Evolutionary conservation across 2,888 invertebrate genomes (phyloP), one percentile per base, ranked within the genome.

Genomic region (Tuta absoluta): DNA sequence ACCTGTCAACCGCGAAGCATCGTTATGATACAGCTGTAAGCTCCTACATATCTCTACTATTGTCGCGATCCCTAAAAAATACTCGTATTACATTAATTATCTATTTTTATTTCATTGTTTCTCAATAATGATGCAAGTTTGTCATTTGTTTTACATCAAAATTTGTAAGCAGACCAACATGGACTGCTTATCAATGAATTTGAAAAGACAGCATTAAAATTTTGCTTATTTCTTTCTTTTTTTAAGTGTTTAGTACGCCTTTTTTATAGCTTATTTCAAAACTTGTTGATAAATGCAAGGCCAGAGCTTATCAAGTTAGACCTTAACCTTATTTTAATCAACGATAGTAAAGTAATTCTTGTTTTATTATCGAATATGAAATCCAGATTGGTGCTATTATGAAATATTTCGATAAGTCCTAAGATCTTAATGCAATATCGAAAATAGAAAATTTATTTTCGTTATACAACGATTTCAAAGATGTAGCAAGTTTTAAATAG

Each of bases 41-140:
- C 89, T 80, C 84, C 87, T 88, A 88, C 80, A 81, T 86, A 87
- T 76, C 75, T 75, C 90, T 90, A 91, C 89, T 91, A 91, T 91
- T 91, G 91, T 91, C 91, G 84, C 85, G 76, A 85, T 88, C 81
- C 83, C 84, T 89, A 89, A 80, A 77, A 81, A 81, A 77, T 78
- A 80, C 65, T 77, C 72, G 70, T 75, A 77, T 41, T 7, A 41
- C 41, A 14, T 41, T 14, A 41, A 41, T 41, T 41, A 41, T 1
- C 2, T 38, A 38, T 75, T 75, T 17, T 49, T 71, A 72, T 49
- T 60, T 59, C 45, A 59, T 45, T n/a, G 23, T 24, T 60, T 45
- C 23, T 45, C 24, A 14, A 14, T 28, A 23, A 4, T 48, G 1
- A 21, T 53, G 14, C 23, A 53, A 24, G 49, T 11, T 24, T 53